phyloP scores from a whole-genome alignment of 2,888 invertebrate species.

The Trachelus troglodyta region DNA sequence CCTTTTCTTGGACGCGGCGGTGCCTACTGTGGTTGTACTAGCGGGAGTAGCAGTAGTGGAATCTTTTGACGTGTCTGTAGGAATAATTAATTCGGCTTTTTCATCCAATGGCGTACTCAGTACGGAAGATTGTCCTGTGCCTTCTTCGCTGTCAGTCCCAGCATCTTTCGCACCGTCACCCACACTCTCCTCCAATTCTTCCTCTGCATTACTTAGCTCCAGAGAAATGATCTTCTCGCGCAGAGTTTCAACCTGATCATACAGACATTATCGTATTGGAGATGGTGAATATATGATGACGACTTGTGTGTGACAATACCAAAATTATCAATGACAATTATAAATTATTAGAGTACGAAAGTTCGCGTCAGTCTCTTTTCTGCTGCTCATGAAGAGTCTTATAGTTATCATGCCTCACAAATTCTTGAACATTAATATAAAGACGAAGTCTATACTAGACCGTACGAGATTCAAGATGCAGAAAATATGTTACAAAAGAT shows the following conservation, averaged over 20 bases:
- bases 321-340: neutral
- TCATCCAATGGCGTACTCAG: conserved; percentile 66
- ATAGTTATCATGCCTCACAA: neutral
- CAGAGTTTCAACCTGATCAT: conserved; percentile 84
- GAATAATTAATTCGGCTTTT: conserved; percentile 69
- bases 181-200: conserved; percentile 66
- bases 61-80: conserved; percentile 68
- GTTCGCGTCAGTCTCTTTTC: neutral
- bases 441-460: neutral
- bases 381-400: neutral
- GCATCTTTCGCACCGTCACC: conserved; percentile 59
- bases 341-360: neutral
- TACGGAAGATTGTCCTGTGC: conserved; percentile 62
- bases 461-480: neutral
- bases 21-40: conserved; percentile 28
- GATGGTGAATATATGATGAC: conserved; percentile 4
- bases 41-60: conserved; percentile 64
- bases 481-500: no score
- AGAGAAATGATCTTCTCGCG: conserved; percentile 92
- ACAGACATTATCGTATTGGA: conserved; percentile 25
- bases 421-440: neutral
- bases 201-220: conserved; percentile 80
- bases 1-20: conserved; percentile 64
- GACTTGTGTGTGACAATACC: neutral
- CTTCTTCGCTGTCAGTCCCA: conserved; percentile 59